These are phyloP conservation scores for Papilio glaucus DNA, from an alignment of 1,140 invertebrate genomes.

Conservation along the genomic window DNA sequence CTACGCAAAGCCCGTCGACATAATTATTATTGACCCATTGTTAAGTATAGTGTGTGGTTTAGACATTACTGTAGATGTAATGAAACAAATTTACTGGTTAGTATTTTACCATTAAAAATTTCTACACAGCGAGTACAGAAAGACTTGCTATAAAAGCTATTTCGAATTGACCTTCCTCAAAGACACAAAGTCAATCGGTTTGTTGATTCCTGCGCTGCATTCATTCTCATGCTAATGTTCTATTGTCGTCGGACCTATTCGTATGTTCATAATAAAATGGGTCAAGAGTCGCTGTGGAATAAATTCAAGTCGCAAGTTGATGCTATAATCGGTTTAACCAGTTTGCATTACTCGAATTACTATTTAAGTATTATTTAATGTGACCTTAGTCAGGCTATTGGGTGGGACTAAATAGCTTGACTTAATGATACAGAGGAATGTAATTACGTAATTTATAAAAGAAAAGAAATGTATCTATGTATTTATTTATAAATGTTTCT, in stretches of 20 bases:
- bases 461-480: too few relatives aligned
- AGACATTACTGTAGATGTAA: background rate
- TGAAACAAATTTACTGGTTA: background rate
- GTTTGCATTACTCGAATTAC: background rate
- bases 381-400: too few relatives aligned
- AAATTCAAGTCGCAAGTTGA: background rate
- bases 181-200: slow-evolving; percentile 48
- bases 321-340: background rate
- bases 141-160: background rate
- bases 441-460: too few relatives aligned
- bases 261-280: slow-evolving; percentile 4
- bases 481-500: background rate
- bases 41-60: too few relatives aligned
- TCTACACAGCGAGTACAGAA: background rate
- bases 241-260: slow-evolving; percentile 4
- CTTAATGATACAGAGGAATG: too few relatives aligned
- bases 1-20: too few relatives aligned
- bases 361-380: background rate
- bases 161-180: slow-evolving; percentile 44
- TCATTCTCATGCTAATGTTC: slow-evolving; percentile 18
- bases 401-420: background rate
- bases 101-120: background rate
- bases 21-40: too few relatives aligned
- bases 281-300: slow-evolving; percentile 6
- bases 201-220: slow-evolving; percentile 40